These are phyloP conservation scores for Drosophila meridiana DNA, from an alignment of 2,888 invertebrate genomes.

Conservation along the genomic window DNA sequence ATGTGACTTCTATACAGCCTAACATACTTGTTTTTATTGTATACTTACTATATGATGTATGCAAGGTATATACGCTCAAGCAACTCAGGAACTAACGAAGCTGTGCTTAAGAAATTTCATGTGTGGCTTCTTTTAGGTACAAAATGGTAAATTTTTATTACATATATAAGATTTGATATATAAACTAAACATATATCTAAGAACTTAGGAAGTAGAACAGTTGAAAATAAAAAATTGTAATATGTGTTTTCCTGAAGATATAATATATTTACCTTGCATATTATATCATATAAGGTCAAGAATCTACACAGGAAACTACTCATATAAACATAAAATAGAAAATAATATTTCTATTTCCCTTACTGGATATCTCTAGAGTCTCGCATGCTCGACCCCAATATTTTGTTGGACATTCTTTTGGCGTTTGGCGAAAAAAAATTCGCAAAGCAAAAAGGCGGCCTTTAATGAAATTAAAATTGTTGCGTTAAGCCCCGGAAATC, in stretches of 20 bases:
- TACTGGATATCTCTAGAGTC: constrained; percentile 7
- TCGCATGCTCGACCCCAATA: neutral
- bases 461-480: constrained; percentile 22
- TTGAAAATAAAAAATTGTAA: neutral
- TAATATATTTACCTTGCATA: neutral
- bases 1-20: neutral
- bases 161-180: too few relatives aligned
- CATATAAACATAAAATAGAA: neutral
- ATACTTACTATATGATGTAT: neutral
- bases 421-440: constrained; percentile 26
- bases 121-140: too few relatives aligned
- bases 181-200: too few relatives aligned
- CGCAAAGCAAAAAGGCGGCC: constrained; percentile 20
- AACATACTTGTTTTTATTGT: neutral
- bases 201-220: neutral
- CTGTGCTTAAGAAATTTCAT: too few relatives aligned
- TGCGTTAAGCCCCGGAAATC: constrained; percentile 44
- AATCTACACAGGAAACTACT: neutral
- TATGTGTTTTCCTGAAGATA: neutral
- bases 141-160: too few relatives aligned
- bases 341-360: neutral
- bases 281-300: neutral
- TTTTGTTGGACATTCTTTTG: neutral
- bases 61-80: neutral
- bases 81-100: neutral